These are phyloP conservation scores for Scomber scombrus DNA, from an alignment of 2,113 vertebrate species.

Conservation along the genomic window DNA sequence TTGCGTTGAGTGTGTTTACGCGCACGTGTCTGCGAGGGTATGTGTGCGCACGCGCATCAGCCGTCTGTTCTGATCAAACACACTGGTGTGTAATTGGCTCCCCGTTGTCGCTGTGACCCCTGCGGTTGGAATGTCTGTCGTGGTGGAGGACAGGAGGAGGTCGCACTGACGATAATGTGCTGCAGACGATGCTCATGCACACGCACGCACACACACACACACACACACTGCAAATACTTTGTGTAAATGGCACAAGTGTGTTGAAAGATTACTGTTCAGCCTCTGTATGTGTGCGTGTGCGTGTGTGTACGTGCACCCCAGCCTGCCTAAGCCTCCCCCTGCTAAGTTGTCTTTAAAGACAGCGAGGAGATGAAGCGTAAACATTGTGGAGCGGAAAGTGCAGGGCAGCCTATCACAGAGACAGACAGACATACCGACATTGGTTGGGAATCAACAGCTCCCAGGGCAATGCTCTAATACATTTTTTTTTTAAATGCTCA, in stretches of 20 bases:
- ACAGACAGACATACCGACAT: conserved; percentile 57
- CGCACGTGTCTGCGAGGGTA: conserved; percentile 2
- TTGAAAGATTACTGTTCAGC: conserved; percentile 65
- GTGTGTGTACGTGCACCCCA: neutral
- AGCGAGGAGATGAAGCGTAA: conserved; percentile 77
- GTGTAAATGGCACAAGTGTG: conserved; percentile 67
- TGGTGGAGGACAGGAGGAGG: conserved; percentile 79
- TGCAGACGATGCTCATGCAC: conserved; percentile 37
- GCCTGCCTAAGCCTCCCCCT: conserved; percentile 69
- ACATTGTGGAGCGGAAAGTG: conserved; percentile 67
- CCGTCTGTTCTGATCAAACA: conserved; percentile 84
- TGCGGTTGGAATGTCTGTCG: conserved; percentile 78
- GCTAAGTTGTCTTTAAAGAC: conserved; percentile 80
- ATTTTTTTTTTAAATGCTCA: conserved; percentile 57
- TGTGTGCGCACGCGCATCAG: conserved; percentile 21
- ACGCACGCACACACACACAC: conserved; percentile 24
- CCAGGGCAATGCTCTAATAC: conserved; percentile 43
- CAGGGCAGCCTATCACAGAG: conserved; percentile 73
- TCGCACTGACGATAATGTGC: conserved; percentile 75
- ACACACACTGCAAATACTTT: conserved; percentile 53
- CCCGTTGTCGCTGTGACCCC: conserved; percentile 77
- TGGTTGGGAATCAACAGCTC: conserved; percentile 74
- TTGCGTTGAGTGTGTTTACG: conserved; percentile 23
- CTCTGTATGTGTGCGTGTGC: conserved; percentile 11
- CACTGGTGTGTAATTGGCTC: conserved; percentile 85